A percentile compares a stretch with the other conserved stretches of the same genome.
phyloP scores from a whole-genome alignment of 2,113 vertebrate genomes.

The Antennarius striatus region DNA sequence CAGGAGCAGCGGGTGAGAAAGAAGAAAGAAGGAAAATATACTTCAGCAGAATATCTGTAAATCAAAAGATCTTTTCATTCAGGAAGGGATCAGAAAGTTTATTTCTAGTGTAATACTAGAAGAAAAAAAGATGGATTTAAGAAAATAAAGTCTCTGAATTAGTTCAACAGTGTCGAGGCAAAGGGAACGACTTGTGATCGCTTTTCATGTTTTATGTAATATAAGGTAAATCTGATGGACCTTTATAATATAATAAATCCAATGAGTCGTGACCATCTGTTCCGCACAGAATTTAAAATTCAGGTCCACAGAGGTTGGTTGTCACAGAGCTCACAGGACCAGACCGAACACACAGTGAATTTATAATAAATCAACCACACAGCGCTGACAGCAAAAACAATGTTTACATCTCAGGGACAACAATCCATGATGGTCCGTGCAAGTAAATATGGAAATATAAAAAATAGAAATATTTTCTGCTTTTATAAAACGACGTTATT shows the following conservation, averaged over 20 bases:
- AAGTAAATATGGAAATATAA: neutral
- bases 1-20: slow-evolving; percentile 92
- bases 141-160: neutral
- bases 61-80: no score
- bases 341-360: neutral
- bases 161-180: slow-evolving; percentile 8
- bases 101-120: no score
- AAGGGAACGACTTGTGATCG: neutral
- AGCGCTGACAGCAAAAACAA: neutral
- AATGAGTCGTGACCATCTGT: neutral
- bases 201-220: no score
- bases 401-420: neutral
- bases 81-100: no score
- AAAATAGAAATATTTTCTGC: no score
- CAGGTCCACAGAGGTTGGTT: neutral
- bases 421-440: neutral
- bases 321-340: neutral
- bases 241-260: neutral
- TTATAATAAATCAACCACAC: neutral
- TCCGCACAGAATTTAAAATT: neutral
- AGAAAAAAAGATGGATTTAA: no score
- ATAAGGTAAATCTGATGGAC: no score
- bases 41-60: neutral
- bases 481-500: no score
- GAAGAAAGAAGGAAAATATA: neutral